Evolutionary conservation across 1,140 invertebrate species (phyloP), one percentile per base, ranked within the genome.

Genomic region (Listronotus oregonensis): DNA sequence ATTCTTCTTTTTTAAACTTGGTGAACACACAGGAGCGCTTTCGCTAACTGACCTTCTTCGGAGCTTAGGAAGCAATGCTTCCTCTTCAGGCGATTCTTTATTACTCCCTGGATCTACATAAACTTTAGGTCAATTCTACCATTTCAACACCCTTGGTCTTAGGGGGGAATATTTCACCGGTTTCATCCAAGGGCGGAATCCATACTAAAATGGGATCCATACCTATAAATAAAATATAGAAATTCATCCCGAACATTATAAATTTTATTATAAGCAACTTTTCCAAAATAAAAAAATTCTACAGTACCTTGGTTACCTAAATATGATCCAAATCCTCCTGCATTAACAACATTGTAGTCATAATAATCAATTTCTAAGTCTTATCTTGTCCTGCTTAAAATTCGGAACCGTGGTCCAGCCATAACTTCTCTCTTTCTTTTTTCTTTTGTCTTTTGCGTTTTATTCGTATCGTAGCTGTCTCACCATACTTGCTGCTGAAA

Each of bases 141-240:
- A 72, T 65, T 65, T 75, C 70, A 42, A 39, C 43, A 62, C 39
- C 72, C 64, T 6, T 32, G 6, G 14, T 66, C 61, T 37, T 77
- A 14, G 65, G 44, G 1, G 74, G 71, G 7, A 78, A 58, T 49
- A 77, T 75, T 62, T 79, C 78, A 8, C 75, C 77, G 2, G 61
- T 82, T 57, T 87, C 86, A 65, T 88, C 86, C 6, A 91, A 81
- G 0, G 91, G 91, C 18, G 92, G 92, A 52, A 93, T 92, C 91
- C 91, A 94, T 0, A 94, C 87, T 49, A 93, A 80, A 91, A 92
- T 0, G 91, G 92, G 91, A 79, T 94, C 92, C 90, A 94, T 93
- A 4, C 90, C 90, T 56, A 92, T 5, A 58, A 46, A 27, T 27
- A 3, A n/a, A n/a, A n/a, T n/a, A n/a, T n/a, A n/a, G n/a, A n/a